Base-by-base conservation (phyloP, 2,797 vertebrate species). In the Strix occidentalis region DNA sequence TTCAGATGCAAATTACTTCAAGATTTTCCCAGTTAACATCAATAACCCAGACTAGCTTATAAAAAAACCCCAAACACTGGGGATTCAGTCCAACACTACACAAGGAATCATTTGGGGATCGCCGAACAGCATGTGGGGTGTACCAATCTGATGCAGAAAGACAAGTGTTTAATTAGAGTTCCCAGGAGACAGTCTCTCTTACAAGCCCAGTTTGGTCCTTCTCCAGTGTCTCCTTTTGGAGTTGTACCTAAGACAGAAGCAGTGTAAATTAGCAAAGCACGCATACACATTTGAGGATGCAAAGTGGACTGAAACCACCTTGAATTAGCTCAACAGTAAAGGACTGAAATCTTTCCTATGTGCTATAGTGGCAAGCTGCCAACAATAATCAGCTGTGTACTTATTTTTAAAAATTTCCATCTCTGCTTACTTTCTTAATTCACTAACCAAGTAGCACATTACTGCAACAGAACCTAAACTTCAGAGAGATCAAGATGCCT, bases 211-310 rank as follows among this genome's bases (percentile, higher is more conserved):
- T 96, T 99, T 98, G 92, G 99, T 99, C 98, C 98, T 99, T 97
- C 99, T 99, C 99, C 98, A 99, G 98, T 99, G 99, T 97, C 99
- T 99, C 97, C 99, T 99, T 98, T 99, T 99, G 97, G 99, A 99
- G 97, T 99, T 99, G 98, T 99, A 99, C 98, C 99, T 99, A 92
- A 56, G 84, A 92, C 41, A 93, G 92, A 89, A 96, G 88, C 71
- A 87, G 61, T 7, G 29, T 21, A 13, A 89, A 83, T 97, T 86
- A 93, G 84, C 69, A 31, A 90, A 82, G n/a, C 7, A n/a, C 43
- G 70, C 23, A 65, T 28, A 72, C 6, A n/a, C 16, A 13, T 50
- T 17, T 48, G 70, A 39, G 13, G 14, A 29, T 51, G 31, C 83
- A 60, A 60, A 8, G 13, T 2, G 2, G 69, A 54, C 18, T 10